Base-by-base conservation (phyloP, 2,888 invertebrate genomes). In the Tetragnatha montana region DNA sequence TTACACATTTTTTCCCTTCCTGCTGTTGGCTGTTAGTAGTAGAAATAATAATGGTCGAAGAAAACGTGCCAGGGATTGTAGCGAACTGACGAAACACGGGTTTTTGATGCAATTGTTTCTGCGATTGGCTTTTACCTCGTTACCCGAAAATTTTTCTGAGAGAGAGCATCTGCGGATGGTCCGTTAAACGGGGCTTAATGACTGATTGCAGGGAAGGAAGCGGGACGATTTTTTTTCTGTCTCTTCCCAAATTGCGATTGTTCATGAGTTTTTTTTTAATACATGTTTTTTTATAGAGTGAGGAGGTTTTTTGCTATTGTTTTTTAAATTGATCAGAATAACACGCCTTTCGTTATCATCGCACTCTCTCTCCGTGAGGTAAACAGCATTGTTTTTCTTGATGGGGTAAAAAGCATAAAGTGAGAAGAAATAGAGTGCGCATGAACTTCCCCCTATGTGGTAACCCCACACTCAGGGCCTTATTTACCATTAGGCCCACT, bases 91-190 rank as follows among this genome's bases (percentile, higher is more conserved):
- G 21, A 70, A 50, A 17, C 50, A 47, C n/a, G 60, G 73, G 71
- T 49, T 74, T 73, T 14, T 14, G n/a, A n/a, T n/a, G 47, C 79
- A 10, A 47, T n/a, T 71, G 19, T 50, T 71, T 70, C 49, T 70
- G 50, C 71, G 8, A 49, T 76, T 76, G 68, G 74, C 12, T 74
- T 68, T 75, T 69, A 19, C 68, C 75, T 76, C 85, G 78, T 85
- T 78, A 84, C 49, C 35, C 35, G 49, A 60, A 69, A 76, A 75
- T 19, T 49, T 71, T 73, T 35, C n/a, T 51, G 35, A 19, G n/a
- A n/a, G 87, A 8, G 17, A 70, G 69, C 87, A 87, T 87, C 87
- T 87, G 87, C 76, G 87, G 69, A 87, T 81, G 81, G 68, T 68
- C 81, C 68, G 68, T 81, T 70, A 81, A 87, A 81, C 74, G 71